Percentiles rank a stretch among this genome's conserved stretches.
phyloP scores from a whole-genome alignment of 2,113 vertebrate genomes.

The Xenopus laevis region DNA sequence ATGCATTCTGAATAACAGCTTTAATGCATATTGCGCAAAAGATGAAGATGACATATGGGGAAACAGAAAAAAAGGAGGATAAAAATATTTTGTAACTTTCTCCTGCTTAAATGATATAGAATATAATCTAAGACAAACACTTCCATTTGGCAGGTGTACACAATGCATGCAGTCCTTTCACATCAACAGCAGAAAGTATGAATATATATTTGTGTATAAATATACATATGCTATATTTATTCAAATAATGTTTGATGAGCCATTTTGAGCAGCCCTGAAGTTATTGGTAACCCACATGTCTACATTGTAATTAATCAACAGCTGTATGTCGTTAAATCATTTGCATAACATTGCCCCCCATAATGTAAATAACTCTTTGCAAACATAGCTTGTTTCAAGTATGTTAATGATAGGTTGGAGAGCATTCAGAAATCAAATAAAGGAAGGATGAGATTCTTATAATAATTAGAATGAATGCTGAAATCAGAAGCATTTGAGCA shows the following conservation, averaged over 20 bases:
- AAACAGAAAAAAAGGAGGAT: no score
- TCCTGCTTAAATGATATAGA: no score
- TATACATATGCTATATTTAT: slow-evolving; percentile 32
- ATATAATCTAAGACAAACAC: no score
- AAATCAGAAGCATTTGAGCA: slow-evolving; percentile 58
- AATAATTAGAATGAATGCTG: slow-evolving; percentile 49
- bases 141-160: slow-evolving; percentile 20
- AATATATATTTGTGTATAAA: slow-evolving; percentile 32
- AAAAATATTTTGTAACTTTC: no score
- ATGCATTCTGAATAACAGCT: no score
- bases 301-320: slow-evolving; percentile 42
- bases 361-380: slow-evolving; percentile 28
- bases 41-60: no score
- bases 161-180: slow-evolving; percentile 19
- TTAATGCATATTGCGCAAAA: no score
- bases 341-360: slow-evolving; percentile 14
- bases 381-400: slow-evolving; percentile 41
- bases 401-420: slow-evolving; percentile 39
- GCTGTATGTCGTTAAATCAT: slow-evolving; percentile 40
- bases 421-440: slow-evolving; percentile 48
- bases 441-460: slow-evolving; percentile 49
- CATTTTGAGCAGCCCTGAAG: slow-evolving; percentile 35
- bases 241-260: slow-evolving; percentile 45
- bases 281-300: slow-evolving; percentile 34
- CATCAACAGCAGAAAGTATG: slow-evolving; percentile 22